Base-by-base conservation (phyloP, 2,888 invertebrate genomes). In the Conops quadrifasciatus region DNA sequence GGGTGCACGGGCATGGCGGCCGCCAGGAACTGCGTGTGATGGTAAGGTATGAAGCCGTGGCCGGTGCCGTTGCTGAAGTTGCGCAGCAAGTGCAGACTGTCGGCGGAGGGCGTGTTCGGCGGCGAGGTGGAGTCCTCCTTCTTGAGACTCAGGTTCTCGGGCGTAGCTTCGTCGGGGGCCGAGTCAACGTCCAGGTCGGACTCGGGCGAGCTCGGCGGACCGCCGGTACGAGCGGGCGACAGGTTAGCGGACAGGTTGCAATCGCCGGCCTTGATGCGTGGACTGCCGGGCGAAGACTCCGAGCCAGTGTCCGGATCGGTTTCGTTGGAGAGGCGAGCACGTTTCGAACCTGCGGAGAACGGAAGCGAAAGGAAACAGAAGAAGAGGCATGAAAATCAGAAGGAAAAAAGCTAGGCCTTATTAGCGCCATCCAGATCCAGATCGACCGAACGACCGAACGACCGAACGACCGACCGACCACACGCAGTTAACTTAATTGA, bases 131-230 rank as follows among this genome's bases (percentile, higher is more conserved):
- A 89, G 83, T 84, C 89, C 84, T 80, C 87, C 77, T 87, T 94
- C 80, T 94, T 93, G 78, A 94, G 88, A 43, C 94, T 94, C 0
- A 94, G 88, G 85, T 94, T 94, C 83, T 94, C 94, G 0, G 94
- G 94, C 0, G 91, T 91, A 0, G 91, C 89, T 76, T 86, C 86
- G 73, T 86, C 86, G 4, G 86, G 86, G 30, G 86, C 86, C 1
- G 86, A 86, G 59, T 86, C 86, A n/a, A 86, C 86, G 75, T 86
- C 86, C 49, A 86, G 77, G 76, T 86, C 86, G 2, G 86, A 86
- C 73, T 86, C 86, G 0, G 86, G 86, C 0, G 86, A 86, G 72
- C 86, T 86, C 45, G 86, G 86, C 15, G 85, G 86, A 16, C 85
- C 86, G 15, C 85, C 86, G 45, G 85, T 85, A 69, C 85, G 83